Conservation (phyloP, 2,888 invertebrate species). For the Papilio elwesi region DNA sequence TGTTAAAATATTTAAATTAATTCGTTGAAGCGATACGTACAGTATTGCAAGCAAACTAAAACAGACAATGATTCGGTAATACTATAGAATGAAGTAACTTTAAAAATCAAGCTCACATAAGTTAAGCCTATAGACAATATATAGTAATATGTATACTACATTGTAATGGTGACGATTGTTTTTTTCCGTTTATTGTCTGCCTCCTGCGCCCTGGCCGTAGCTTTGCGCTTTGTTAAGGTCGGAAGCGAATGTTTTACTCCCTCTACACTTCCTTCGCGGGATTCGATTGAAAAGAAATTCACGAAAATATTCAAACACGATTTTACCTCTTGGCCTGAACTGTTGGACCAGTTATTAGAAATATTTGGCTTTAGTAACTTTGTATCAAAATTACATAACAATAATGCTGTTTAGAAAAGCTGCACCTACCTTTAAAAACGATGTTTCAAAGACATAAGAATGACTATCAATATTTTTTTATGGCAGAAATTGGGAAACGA, state of each 20-base stretch:
- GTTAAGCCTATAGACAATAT: not conserved
- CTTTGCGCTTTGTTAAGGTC: conserved; percentile 25
- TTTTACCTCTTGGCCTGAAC: conserved; percentile 5
- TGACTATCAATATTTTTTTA: too few relatives aligned
- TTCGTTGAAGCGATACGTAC: too few relatives aligned
- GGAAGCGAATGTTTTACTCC: conserved; percentile 36
- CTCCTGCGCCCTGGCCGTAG: conserved; percentile 20
- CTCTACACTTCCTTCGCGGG: conserved; percentile 23
- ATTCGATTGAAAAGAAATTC: conserved; percentile 25
- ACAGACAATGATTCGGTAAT: too few relatives aligned
- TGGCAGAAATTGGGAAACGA: too few relatives aligned
- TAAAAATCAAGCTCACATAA: not conserved
- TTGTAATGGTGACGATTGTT: not conserved
- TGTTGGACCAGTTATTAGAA: not conserved
- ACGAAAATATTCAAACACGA: conserved; percentile 11
- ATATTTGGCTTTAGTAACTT: not conserved
- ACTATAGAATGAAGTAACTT: not conserved
- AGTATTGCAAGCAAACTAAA: too few relatives aligned
- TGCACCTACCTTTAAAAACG: too few relatives aligned
- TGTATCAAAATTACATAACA: not conserved
- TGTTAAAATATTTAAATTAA: too few relatives aligned
- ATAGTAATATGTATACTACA: too few relatives aligned
- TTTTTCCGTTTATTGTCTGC: conserved; percentile 27
- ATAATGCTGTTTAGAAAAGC: too few relatives aligned
- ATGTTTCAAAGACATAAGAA: too few relatives aligned